Base-by-base conservation (phyloP, 2,888 invertebrate genomes). In the Lagria hirta region DNA sequence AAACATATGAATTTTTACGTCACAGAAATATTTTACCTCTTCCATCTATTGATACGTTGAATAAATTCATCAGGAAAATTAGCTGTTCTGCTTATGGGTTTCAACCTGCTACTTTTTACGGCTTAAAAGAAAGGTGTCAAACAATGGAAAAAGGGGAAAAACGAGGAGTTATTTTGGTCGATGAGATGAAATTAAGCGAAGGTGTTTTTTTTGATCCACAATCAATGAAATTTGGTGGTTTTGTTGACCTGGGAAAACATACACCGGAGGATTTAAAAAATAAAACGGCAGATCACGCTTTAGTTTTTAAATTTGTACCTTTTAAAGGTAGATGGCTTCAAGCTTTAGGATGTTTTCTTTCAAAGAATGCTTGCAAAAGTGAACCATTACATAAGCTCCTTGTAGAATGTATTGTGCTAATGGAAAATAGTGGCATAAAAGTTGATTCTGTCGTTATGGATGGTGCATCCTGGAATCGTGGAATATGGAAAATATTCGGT, bases 381-480 rank as follows among this genome's bases (percentile, higher is more conserved):
- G 29, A 22, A 4, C 26, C 45, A 15, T 16, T 41, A 24, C 12
- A 36, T 26, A 8, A 28, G 5, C 3, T 28, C 4, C 4, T 28
- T 5, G 14, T 50, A 10, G 50, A 50, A 33, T 37, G 40, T 17
- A 33, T 48, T 10, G 38, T 45, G 13, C 24, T 48, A 4, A 18
- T 41, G 23, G 48, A 49, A 28, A 49, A 49, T 13, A 27, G 49
- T 7, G 51, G 42, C 14, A 40, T 43, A 10, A 38, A 12, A 23
- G 17, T 53, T 14, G 47, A 51, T 42, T 43, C 45, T 7, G 27
- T 52, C 4, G 33, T 38, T 15, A 41, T 37, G 16, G 52, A 52
- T 42, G 52, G 52, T n/a, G 52, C 48, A 8, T 18, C 43, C 7
- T 51, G 49, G 48, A 53, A 54, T 30, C 17, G 49, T 7, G 15